Base-by-base conservation (phyloP, 2,888 invertebrate genomes). In the Agapostemon virescens region DNA sequence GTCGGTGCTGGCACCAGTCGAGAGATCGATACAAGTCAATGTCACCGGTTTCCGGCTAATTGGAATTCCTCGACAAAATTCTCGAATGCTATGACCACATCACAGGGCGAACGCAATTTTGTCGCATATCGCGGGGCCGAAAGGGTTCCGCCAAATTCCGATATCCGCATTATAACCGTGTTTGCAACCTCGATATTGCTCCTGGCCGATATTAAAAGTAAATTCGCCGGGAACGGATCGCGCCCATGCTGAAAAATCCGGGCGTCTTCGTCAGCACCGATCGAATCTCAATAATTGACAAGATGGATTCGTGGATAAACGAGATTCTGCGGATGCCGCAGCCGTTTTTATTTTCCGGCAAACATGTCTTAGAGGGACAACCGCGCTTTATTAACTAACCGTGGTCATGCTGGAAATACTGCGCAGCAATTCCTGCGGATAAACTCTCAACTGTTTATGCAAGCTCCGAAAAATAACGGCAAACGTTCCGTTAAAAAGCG, bases 51-150 rank as follows among this genome's bases (percentile, higher is more conserved):
- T 40, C 74, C 76, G 84, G 83, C 83, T 89, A 88, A 89, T 89
- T 89, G 89, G 78, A 89, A 89, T 89, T 88, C 88, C 88, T 85
- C 84, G 86, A 84, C 82, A 86, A 89, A 89, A 89, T 89, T 89
- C 86, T 86, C 84, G 85, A 87, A 85, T 84, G 85, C 85, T 86
- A 78, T 79, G 84, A 85, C 84, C 86, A 84, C 81, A 84, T 85
- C 87, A 86, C 79, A 82, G 83, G 79, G 61, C 75, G 80, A 77
- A 82, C 79, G 85, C 86, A 88, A 88, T 87, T 88, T 88, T 83
- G 78, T 84, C 82, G 84, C 40, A 85, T 87, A 55, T 45, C 73
- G 36, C 79, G 72, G 52, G 69, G 40, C 66, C 38, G 61, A 83
- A 79, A 74, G 82, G 69, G 73, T 58, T 38, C 58, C 36, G 33